A percentile compares a stretch with the other conserved stretches of the same genome.
Conservation (phyloP, 2,113 vertebrate genomes). For the Hippocampus guttulatus region DNA sequence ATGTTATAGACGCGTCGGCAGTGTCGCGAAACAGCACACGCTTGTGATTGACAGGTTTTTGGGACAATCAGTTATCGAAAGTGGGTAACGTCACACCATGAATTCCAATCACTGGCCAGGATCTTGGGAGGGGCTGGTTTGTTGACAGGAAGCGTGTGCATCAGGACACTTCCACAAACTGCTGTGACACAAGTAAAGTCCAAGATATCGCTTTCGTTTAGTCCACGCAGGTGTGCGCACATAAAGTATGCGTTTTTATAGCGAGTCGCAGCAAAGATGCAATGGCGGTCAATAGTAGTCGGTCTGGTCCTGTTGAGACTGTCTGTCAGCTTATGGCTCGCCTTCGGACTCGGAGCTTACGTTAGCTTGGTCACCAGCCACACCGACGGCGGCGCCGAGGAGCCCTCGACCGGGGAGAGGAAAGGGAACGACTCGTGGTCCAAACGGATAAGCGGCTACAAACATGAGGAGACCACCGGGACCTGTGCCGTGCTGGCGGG, state of each 20-base stretch:
- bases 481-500: slow-evolving; percentile 48
- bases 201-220: not conserved
- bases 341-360: slow-evolving; percentile 76
- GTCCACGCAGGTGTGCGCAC: slow-evolving; percentile 27
- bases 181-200: not conserved
- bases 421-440: slow-evolving; percentile 59
- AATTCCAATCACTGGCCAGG: slow-evolving; percentile 52
- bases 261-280: slow-evolving; percentile 80
- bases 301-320: slow-evolving; percentile 84
- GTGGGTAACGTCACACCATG: not conserved
- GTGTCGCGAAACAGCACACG: slow-evolving; percentile 45
- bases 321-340: slow-evolving; percentile 82
- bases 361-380: slow-evolving; percentile 79
- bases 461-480: slow-evolving; percentile 40
- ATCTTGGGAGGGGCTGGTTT: slow-evolving; percentile 48
- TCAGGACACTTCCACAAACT: slow-evolving; percentile 5
- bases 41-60: slow-evolving; percentile 22
- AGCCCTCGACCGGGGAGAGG: slow-evolving; percentile 60
- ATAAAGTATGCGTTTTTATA: slow-evolving; percentile 72
- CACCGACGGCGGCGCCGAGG: slow-evolving; percentile 48
- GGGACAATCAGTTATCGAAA: slow-evolving; percentile 43
- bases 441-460: slow-evolving; percentile 40
- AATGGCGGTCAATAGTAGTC: slow-evolving; percentile 90
- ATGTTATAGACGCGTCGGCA: slow-evolving; percentile 34
- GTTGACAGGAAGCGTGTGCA: slow-evolving; percentile 70